phyloP scores from a whole-genome alignment of 2,888 invertebrate genomes.

The Volucella inflata region DNA sequence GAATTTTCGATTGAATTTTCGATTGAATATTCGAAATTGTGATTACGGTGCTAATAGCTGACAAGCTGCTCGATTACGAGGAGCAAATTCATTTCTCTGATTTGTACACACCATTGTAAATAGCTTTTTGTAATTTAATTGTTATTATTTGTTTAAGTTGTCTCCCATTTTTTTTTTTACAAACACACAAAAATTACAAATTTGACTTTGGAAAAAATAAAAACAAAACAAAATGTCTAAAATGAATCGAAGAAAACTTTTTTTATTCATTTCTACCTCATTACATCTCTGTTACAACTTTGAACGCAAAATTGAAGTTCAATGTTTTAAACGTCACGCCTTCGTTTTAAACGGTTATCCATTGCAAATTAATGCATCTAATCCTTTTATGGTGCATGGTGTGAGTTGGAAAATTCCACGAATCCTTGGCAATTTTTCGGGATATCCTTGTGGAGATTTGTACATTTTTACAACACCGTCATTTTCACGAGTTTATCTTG shows the following conservation, averaged over 20 bases:
- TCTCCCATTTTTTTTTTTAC: conserved; percentile 25
- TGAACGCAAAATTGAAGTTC: not conserved
- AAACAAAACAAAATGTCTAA: conserved; percentile 36
- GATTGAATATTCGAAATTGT: conserved; percentile 43
- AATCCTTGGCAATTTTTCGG: conserved; percentile 14
- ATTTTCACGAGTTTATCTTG: not conserved
- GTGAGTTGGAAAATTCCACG: conserved; percentile 4
- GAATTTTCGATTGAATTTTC: conserved; percentile 22
- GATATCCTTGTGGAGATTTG: conserved; percentile 41
- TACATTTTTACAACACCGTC: not conserved
- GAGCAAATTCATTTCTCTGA: conserved; percentile 40
- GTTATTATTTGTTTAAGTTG: conserved; percentile 68
- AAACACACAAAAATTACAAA: conserved; percentile 17
- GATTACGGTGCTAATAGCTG: conserved; percentile 65
- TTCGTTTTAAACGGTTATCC: not conserved
- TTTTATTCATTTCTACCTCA: conserved; percentile 4
- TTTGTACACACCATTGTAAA: conserved; percentile 49
- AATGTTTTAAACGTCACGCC: conserved; percentile 32
- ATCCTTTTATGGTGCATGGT: conserved; percentile 28
- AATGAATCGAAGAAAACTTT: conserved; percentile 9
- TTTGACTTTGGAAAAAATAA: conserved; percentile 37
- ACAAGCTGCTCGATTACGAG: not conserved
- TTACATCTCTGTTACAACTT: conserved; percentile 2
- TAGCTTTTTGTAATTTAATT: conserved; percentile 47
- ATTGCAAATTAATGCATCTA: not conserved